These are phyloP conservation scores for Ondatra zibethicus DNA, from an alignment of 2,113 vertebrate species.

Conservation along the genomic window DNA sequence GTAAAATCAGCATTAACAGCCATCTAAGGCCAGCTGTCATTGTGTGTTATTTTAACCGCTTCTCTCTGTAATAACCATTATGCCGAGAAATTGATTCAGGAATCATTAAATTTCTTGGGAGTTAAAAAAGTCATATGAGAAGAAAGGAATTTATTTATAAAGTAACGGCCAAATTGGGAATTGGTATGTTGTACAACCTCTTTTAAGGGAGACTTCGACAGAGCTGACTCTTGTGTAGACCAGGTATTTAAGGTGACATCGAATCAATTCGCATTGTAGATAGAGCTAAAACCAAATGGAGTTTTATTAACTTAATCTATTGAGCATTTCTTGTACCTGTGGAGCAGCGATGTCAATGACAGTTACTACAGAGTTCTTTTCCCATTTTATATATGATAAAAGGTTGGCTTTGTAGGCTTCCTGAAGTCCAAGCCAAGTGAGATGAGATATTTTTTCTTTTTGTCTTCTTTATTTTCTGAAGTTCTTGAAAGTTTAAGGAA, in stretches of 20 bases:
- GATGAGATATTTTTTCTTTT: neutral
- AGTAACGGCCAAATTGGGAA: neutral
- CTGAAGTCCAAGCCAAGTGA: constrained; percentile 18
- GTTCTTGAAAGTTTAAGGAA: neutral
- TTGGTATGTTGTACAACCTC: neutral
- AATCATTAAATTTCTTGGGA: neutral
- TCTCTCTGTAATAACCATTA: constrained; percentile 59
- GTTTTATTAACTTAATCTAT: constrained; percentile 56
- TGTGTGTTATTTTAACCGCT: neutral
- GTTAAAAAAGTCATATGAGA: neutral
- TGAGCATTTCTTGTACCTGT: constrained; percentile 20
- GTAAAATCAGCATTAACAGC: neutral
- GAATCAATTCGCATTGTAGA: constrained; percentile 45
- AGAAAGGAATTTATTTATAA: constrained; percentile 46
- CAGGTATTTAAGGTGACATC: constrained; percentile 12
- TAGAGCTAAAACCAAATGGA: constrained; percentile 39
- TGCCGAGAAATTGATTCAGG: constrained; percentile 28
- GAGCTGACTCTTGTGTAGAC: constrained; percentile 23
- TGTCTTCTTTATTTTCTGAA: neutral
- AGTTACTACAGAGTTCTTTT: constrained; percentile 33
- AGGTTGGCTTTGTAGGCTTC: neutral
- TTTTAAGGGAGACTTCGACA: constrained; percentile 7
- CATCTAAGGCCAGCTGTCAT: constrained; percentile 28
- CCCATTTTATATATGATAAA: constrained; percentile 19
- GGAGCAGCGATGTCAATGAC: neutral